Evolutionary conservation across 2,113 vertebrate species (phyloP).

Genomic region (Triplophysa dalaica): DNA sequence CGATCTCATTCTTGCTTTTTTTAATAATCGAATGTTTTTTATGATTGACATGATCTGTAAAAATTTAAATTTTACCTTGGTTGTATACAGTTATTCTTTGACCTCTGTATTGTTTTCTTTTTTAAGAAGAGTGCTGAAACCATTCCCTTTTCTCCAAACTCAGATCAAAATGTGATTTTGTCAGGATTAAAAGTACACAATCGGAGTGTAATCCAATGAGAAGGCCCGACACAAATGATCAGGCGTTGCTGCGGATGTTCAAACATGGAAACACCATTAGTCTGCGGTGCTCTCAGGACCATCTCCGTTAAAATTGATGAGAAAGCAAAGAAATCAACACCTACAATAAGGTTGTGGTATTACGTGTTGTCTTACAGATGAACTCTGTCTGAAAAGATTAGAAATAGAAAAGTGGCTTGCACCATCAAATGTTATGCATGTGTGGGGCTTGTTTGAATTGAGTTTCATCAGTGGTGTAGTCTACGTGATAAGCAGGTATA

Average conservation of each 20-base stretch:
- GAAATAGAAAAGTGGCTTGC: background rate
- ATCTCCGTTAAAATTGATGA: slow-evolving; percentile 2
- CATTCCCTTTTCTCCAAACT: background rate
- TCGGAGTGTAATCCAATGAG: slow-evolving; percentile 24
- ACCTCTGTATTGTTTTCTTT: background rate
- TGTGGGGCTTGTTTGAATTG: background rate
- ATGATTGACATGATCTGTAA: too few species aligned
- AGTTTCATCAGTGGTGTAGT: background rate
- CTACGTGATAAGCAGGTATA: too few species aligned
- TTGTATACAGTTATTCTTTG: background rate
- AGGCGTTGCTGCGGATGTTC: background rate
- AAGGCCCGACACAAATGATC: background rate
- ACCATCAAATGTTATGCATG: background rate
- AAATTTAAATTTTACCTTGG: too few species aligned
- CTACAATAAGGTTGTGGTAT: background rate
- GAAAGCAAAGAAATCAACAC: slow-evolving; percentile 15
- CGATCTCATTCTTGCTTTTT: too few species aligned
- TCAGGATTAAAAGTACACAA: slow-evolving; percentile 19
- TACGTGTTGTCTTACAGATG: background rate
- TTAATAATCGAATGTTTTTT: too few species aligned
- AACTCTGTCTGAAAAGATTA: background rate
- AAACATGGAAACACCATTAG: slow-evolving; percentile 40
- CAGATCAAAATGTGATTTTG: slow-evolving; percentile 8
- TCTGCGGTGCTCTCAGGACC: background rate
- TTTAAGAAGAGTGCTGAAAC: background rate